Base-by-base conservation (phyloP, 2,797 vertebrate species). In the Silurus aristotelis region DNA sequence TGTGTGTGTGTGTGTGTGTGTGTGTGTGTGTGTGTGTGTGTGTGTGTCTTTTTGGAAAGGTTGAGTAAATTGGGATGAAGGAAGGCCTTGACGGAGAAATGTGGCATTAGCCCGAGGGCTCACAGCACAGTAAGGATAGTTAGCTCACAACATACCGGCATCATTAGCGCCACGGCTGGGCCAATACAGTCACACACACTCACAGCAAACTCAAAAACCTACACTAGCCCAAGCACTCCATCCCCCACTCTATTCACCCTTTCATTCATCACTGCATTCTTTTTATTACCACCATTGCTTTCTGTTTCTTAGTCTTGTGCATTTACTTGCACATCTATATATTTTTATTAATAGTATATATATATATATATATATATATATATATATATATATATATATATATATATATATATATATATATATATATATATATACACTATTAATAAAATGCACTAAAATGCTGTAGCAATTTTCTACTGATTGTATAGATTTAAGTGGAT, bases 41-140 rank as follows among this genome's bases (percentile, higher is more conserved):
- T 92, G 91, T 93, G 90, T 92, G 91, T 92, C 91, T 93, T 92
- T 94, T 93, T 92, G 93, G 92, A 93, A 92, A 92, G 89, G 92
- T 93, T 92, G 92, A 94, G 94, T 93, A 94, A 95, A 94, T 93
- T 91, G 88, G 95, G 94, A 95, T 96, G 93, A 95, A 94, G 94
- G 93, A 90, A 92, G 92, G 92, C 94, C 94, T 95, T 94, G 94
- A 95, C 94, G 93, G 93, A 95, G 94, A 93, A 93, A 94, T 95
- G 95, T 94, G 95, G 94, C 94, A 94, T 93, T 95, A 95, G 95
- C 95, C 95, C 91, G 92, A 93, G 95, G 95, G 95, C 94, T 94
- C 86, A 91, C 92, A 95, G 94, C 94, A 93, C 94, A 92, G 93
- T 93, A 93, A 95, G 93, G 94, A 90, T 95, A 94, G 94, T 96